Conservation (phyloP, 1,140 invertebrate species). For the Drosophila carrolli region DNA sequence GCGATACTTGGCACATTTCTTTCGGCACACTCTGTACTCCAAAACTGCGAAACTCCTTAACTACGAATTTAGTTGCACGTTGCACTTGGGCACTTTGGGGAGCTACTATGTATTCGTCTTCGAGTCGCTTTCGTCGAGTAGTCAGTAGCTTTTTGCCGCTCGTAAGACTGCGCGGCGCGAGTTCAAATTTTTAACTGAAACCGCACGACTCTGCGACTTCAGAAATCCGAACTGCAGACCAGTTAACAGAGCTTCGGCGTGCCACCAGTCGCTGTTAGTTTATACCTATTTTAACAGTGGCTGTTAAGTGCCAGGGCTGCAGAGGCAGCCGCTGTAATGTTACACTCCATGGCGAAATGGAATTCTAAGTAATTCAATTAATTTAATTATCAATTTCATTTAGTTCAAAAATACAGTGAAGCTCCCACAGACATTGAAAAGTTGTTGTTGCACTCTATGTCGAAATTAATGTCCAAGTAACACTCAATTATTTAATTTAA, state of each 20-base stretch:
- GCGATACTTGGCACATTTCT: slow-evolving; percentile 62
- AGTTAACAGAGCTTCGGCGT: slow-evolving; percentile 23
- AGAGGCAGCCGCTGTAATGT: slow-evolving; percentile 12
- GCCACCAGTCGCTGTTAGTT: slow-evolving; percentile 39
- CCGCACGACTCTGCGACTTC: slow-evolving; percentile 19
- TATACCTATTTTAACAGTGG: slow-evolving; percentile 61
- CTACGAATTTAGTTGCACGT: slow-evolving; percentile 53
- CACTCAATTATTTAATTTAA: too few relatives aligned
- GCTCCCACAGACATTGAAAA: too few relatives aligned
- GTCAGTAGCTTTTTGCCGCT: slow-evolving; percentile 50
- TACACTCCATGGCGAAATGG: not conserved
- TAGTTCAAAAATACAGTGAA: too few relatives aligned
- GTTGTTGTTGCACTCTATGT: too few relatives aligned
- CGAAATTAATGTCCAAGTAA: too few relatives aligned
- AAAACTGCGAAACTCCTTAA: slow-evolving; percentile 31
- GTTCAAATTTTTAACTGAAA: slow-evolving; percentile 66
- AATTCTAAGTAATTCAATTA: not conserved
- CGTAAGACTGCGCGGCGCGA: slow-evolving; percentile 78
- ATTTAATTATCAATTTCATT: too few relatives aligned
- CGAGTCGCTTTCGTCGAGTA: slow-evolving; percentile 21
- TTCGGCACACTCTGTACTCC: slow-evolving; percentile 20
- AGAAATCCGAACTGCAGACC: slow-evolving; percentile 11
- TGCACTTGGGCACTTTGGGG: slow-evolving; percentile 21
- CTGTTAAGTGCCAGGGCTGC: slow-evolving; percentile 50
- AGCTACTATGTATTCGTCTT: slow-evolving; percentile 52